phyloP scores from a whole-genome alignment of 2,797 vertebrate genomes.

The Tenualosa thibaudeaui region DNA sequence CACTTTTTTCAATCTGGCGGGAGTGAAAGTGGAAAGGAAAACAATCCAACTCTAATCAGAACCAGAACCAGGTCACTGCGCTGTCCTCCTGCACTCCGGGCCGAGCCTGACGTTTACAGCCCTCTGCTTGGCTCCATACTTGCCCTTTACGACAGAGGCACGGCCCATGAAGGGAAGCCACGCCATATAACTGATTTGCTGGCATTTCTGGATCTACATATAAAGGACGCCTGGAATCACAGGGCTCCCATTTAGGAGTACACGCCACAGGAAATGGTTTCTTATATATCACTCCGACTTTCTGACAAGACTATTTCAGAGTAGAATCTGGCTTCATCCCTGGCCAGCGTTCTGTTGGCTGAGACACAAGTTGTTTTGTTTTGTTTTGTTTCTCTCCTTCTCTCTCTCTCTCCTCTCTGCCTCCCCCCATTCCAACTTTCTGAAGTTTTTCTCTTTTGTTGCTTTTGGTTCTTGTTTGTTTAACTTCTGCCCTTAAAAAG shows the following conservation, averaged over 20 bases:
- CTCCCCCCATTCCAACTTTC: background rate
- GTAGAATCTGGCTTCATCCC: conserved; percentile 51
- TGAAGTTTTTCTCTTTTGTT: background rate
- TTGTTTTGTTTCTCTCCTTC: conserved; percentile 7
- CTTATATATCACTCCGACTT: conserved; percentile 60
- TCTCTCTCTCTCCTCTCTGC: too few relatives aligned
- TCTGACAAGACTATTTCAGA: conserved; percentile 64
- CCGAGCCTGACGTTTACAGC: conserved; percentile 53
- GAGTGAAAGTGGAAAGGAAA: conserved; percentile 47
- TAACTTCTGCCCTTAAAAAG: conserved; percentile 60
- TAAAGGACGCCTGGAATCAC: conserved; percentile 53
- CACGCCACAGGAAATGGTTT: conserved; percentile 60
- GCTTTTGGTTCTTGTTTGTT: conserved; percentile 48
- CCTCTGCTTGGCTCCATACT: conserved; percentile 41
- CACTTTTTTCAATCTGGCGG: conserved; percentile 29
- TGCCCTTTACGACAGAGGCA: conserved; percentile 50
- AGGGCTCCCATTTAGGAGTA: conserved; percentile 57
- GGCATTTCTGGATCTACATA: conserved; percentile 53
- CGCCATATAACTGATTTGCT: conserved; percentile 54
- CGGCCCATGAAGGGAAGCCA: conserved; percentile 50
- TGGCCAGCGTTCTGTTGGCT: conserved; percentile 56
- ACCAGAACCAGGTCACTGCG: conserved; percentile 51
- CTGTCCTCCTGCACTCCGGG: conserved; percentile 33
- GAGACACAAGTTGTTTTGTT: conserved; percentile 53
- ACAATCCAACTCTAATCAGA: conserved; percentile 52